Conservation (phyloP, 2,797 vertebrate genomes). For the Sebastes diaconus region DNA sequence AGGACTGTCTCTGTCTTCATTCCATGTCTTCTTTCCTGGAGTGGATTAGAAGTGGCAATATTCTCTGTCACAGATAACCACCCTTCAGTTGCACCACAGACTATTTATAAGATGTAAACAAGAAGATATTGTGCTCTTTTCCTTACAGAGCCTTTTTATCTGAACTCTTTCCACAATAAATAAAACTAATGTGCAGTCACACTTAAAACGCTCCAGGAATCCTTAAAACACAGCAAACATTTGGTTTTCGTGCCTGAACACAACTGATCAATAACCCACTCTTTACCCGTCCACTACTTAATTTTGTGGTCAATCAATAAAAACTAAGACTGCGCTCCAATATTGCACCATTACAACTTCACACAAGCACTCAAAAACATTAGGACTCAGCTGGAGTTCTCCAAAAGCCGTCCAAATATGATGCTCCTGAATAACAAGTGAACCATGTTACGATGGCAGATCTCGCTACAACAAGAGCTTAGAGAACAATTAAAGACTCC, state of each 20-base stretch:
- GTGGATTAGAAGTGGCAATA: conserved; percentile 82
- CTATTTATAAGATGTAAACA: conserved; percentile 42
- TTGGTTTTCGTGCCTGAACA: conserved; percentile 25
- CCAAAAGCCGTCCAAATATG: conserved; percentile 22
- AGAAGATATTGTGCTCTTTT: conserved; percentile 35
- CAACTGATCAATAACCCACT: conserved; percentile 43
- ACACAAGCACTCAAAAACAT: conserved; percentile 37
- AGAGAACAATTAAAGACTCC: conserved; percentile 29
- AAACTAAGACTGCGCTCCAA: conserved; percentile 27
- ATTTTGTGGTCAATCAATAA: conserved; percentile 43
- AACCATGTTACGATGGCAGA: conserved; percentile 11
- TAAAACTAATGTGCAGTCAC: conserved; percentile 22
- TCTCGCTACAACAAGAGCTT: conserved; percentile 19
- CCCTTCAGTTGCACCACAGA: conserved; percentile 69
- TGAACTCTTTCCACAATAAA: conserved; percentile 2
- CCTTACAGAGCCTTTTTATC: conserved; percentile 20
- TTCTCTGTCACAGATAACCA: conserved; percentile 77
- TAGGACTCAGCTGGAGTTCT: conserved; percentile 34
- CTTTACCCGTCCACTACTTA: conserved; percentile 32
- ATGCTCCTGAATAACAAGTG: conserved; percentile 33
- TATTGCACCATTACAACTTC: conserved; percentile 26
- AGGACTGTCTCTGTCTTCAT: conserved; percentile 77
- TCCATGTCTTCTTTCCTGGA: conserved; percentile 82
- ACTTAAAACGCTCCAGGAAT: conserved; percentile 1
- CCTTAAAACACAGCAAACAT: conserved; percentile 26